Base-by-base conservation (phyloP, 2,113 vertebrate species). In the Galemys pyrenaicus region DNA sequence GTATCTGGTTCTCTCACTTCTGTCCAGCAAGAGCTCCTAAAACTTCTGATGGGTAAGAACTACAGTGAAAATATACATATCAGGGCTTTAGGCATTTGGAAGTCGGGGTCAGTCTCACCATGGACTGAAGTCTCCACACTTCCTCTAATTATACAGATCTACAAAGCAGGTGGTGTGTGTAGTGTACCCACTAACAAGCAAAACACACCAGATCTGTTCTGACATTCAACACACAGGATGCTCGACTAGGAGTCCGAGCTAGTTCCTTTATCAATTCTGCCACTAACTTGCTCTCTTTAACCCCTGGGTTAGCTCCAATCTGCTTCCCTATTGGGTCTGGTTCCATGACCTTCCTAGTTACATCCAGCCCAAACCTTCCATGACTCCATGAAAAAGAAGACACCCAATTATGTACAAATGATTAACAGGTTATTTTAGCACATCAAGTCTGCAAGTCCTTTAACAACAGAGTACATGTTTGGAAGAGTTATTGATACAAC, bases 381-480 rank as follows among this genome's bases (percentile, higher is more conserved):
- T 32, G 30, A 60, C 28, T 44, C 37, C 37, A 41, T 26, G 13
- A 73, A 84, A 92, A 92, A 73, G 8, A 92, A 73, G 8, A 35
- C 10, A 87, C 0, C 39, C 35, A 74, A 54, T 7, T 68, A 5
- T 35, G 85, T 62, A 80, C 24, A 81, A 92, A 85, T 41, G 7
- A 91, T 62, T 67, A 96, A 78, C 54, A 79, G 49, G 9, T 65
- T 67, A 73, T 80, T 62, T 54, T 85, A 89, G 44, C 4, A 88
- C 85, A 89, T 73, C 49, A 89, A 79, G 20, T 74, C 49, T 51
- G 62, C 24, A 92, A 70, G 6, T 19, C 35, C 32, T 89, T 89
- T 75, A 89, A 68, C 11, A 54, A 35, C 51, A 65, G 39, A 37
- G 20, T 79, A 73, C 19, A 30, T 79, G 44, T 65, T 74, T 51